A percentile compares a stretch with the other conserved stretches of the same genome.
These are phyloP conservation scores for Ceyx melanurus DNA, from an alignment of 2,113 vertebrate genomes.

Conservation along the genomic window DNA sequence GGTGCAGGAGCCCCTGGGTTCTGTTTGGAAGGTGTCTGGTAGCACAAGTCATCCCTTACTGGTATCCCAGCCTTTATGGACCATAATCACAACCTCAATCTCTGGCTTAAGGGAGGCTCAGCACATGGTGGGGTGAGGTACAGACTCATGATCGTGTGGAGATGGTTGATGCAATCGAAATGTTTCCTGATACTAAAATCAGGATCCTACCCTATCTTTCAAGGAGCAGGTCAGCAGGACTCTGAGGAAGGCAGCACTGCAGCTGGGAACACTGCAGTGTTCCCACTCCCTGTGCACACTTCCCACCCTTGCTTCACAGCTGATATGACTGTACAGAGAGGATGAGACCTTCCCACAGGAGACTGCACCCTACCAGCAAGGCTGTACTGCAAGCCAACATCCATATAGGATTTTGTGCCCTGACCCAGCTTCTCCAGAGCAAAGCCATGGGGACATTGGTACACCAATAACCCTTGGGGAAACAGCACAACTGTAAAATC, in stretches of 20 bases:
- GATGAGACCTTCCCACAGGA: not conserved
- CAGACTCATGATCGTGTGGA: not conserved
- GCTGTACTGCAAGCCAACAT: not conserved
- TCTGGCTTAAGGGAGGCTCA: not conserved
- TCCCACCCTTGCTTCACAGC: not conserved
- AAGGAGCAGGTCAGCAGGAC: not conserved
- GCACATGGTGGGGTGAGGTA: not conserved
- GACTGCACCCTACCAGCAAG: not conserved
- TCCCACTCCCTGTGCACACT: too few species aligned
- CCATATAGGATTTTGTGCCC: not conserved
- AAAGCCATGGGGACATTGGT: fast-evolving
- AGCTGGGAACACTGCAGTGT: not conserved
- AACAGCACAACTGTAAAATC: not conserved
- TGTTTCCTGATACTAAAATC: not conserved
- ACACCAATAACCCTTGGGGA: not conserved
- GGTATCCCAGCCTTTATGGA: not conserved
- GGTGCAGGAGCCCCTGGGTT: not conserved
- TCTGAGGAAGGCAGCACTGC: not conserved
- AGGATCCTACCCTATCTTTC: not conserved
- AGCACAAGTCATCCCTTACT: not conserved
- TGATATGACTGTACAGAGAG: not conserved
- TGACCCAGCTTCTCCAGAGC: not conserved
- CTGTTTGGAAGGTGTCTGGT: not conserved
- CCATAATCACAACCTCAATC: not conserved
- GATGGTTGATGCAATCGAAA: fast-evolving